phyloP scores from a whole-genome alignment of 2,888 invertebrate species.

The Calameuta pallipes region DNA sequence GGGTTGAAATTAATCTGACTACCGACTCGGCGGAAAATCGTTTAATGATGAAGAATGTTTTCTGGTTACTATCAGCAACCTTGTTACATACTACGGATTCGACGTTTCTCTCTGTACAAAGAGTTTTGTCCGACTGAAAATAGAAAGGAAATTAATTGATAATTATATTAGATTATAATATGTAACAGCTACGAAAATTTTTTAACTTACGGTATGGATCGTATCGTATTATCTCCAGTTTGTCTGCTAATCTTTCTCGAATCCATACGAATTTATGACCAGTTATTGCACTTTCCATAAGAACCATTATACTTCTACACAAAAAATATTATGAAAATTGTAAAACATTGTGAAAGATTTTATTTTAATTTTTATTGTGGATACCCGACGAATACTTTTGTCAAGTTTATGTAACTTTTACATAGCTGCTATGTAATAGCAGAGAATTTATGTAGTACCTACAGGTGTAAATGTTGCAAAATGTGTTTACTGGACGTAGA shows the following conservation, averaged over 20 bases:
- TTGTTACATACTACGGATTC: conserved; percentile 75
- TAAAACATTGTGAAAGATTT: neutral
- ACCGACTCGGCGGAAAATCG: conserved; percentile 21
- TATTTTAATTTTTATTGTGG: neutral
- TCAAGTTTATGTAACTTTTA: neutral
- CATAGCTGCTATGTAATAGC: no score
- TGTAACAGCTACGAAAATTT: conserved; percentile 6
- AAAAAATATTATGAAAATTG: conserved; percentile 19
- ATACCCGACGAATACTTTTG: neutral
- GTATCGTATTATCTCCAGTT: conserved; percentile 78
- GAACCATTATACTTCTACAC: conserved; percentile 80
- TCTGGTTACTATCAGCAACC: neutral
- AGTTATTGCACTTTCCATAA: conserved; percentile 82
- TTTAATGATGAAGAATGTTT: conserved; percentile 16
- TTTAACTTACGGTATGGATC: conserved; percentile 83
- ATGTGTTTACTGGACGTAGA: neutral
- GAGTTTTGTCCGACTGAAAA: conserved; percentile 76
- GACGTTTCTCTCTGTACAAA: conserved; percentile 80
- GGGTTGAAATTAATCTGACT: conserved; percentile 21
- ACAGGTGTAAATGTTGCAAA: neutral
- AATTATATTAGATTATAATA: neutral
- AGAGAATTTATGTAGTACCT: neutral
- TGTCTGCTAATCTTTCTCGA: conserved; percentile 81
- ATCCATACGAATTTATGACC: conserved; percentile 77
- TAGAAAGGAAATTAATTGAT: neutral